phyloP scores from a whole-genome alignment of 2,113 vertebrate genomes.

The Halichoeres trimaculatus region DNA sequence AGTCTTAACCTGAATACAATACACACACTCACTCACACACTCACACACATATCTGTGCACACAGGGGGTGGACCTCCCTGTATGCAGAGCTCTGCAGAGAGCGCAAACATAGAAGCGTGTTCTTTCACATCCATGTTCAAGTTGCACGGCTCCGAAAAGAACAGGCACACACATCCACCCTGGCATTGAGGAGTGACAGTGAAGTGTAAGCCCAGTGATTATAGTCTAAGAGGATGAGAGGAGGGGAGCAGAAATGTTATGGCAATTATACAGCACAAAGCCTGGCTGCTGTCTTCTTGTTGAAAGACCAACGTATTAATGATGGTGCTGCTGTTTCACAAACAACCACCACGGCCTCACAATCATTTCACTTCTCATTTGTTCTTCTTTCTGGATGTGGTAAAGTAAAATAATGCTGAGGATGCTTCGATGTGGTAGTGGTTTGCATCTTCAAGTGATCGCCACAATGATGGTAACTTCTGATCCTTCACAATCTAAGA shows the following conservation, averaged over 20 bases:
- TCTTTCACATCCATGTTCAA: slow-evolving; percentile 9
- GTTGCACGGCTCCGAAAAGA: slow-evolving; percentile 3
- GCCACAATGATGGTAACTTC: no score
- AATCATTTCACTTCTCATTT: not conserved
- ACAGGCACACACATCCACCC: slow-evolving; percentile 5
- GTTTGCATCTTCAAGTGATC: no score
- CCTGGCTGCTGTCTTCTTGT: slow-evolving; percentile 15
- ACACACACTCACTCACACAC: slow-evolving; percentile 11
- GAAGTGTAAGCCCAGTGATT: slow-evolving; percentile 67
- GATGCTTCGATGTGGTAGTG: no score
- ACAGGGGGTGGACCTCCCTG: slow-evolving; percentile 27
- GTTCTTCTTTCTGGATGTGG: not conserved
- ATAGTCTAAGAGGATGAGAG: slow-evolving; percentile 66
- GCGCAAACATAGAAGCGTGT: slow-evolving; percentile 27
- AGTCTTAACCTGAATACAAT: slow-evolving; percentile 8
- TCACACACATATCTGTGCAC: slow-evolving; percentile 2
- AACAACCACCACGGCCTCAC: not conserved
- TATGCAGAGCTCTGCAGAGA: slow-evolving; percentile 16
- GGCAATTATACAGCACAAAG: slow-evolving; percentile 37
- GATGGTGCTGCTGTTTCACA: slow-evolving; percentile 13
- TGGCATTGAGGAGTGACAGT: slow-evolving; percentile 65
- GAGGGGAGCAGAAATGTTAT: slow-evolving; percentile 10
- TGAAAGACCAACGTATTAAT: slow-evolving; percentile 24
- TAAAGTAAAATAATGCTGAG: no score
- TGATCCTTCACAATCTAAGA: no score